phyloP scores from a whole-genome alignment of 2,797 vertebrate species.

The Malacoraja senta region DNA sequence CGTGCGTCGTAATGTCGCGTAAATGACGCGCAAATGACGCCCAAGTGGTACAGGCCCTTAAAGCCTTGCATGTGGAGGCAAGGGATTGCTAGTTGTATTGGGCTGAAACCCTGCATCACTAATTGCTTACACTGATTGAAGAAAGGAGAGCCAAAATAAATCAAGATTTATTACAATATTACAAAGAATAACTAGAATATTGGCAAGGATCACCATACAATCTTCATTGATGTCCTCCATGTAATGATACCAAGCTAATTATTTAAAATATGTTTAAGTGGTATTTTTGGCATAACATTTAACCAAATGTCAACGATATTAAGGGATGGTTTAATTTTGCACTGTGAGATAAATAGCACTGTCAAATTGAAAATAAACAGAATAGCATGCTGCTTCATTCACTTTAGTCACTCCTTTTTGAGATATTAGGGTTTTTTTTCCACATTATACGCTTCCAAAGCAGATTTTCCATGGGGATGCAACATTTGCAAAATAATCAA shows the following conservation, averaged over 20 bases:
- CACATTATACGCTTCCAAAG: not conserved
- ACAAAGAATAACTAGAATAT: not conserved
- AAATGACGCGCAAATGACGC: too few species aligned
- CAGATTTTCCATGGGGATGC: slow-evolving; percentile 56
- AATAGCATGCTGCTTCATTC: not conserved
- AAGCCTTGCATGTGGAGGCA: too few species aligned
- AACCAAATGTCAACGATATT: not conserved
- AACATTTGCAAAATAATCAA: slow-evolving; percentile 70
- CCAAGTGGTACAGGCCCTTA: too few species aligned
- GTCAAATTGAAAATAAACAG: not conserved
- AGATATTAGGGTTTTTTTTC: not conserved
- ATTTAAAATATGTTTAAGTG: not conserved
- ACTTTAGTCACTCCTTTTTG: not conserved
- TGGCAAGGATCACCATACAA: not conserved
- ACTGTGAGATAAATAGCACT: not conserved
- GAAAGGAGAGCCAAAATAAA: not conserved
- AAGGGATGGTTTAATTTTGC: not conserved
- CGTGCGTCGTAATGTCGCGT: too few species aligned
- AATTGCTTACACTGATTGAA: not conserved
- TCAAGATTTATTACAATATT: not conserved
- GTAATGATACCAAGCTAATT: not conserved
- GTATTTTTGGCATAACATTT: not conserved
- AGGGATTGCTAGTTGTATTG: too few species aligned
- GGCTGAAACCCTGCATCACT: too few species aligned
- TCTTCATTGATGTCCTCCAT: not conserved